Percentiles rank a stretch among this genome's conserved stretches.
phyloP scores from a whole-genome alignment of 2,797 vertebrate species.

The Euphonia xanthogaster region DNA sequence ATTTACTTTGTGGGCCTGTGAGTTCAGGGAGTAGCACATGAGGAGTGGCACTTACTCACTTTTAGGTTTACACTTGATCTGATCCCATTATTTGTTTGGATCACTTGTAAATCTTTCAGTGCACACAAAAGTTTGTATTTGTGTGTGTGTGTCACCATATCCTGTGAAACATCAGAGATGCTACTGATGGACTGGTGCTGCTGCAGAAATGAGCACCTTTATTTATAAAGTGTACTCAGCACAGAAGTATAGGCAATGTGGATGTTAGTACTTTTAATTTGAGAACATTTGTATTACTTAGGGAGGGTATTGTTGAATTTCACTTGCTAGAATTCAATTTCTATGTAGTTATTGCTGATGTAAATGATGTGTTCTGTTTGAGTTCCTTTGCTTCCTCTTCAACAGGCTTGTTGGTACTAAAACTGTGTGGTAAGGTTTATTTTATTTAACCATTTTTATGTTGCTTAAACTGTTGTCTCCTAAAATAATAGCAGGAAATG shows the following conservation, averaged over 20 bases:
- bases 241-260: neutral
- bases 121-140: neutral
- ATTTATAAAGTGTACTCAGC: neutral
- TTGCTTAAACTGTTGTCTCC: neutral
- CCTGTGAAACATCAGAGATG: neutral
- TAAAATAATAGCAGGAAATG: neutral
- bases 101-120: neutral
- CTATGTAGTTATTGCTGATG: neutral
- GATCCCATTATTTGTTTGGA: neutral
- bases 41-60: neutral
- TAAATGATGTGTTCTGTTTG: neutral
- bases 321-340: neutral
- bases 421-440: constrained; percentile 10
- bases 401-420: neutral
- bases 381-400: neutral
- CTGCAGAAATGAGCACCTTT: neutral
- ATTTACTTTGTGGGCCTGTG: neutral
- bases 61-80: neutral
- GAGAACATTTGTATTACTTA: neutral
- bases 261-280: neutral
- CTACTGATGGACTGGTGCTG: neutral
- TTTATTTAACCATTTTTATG: constrained; percentile 9
- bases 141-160: accelerated
- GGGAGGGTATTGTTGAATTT: neutral
- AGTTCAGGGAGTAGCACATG: neutral